Conservation (phyloP, 2,888 invertebrate genomes). For the Phasia obesa region DNA sequence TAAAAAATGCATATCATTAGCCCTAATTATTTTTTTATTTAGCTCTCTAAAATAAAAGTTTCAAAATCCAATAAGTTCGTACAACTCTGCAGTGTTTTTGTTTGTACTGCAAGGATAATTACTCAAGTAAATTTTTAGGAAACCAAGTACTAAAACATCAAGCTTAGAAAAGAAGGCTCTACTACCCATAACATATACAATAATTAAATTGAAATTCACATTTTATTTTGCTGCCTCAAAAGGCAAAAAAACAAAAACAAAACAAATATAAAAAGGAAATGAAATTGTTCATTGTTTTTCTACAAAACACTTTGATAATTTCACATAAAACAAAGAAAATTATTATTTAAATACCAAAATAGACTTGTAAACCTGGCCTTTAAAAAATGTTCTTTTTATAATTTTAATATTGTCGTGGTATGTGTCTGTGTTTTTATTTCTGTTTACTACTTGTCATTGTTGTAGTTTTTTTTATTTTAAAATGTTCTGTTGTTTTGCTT, state of each 20-base stretch:
- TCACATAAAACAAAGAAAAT: conserved; percentile 48
- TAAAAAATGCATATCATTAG: too few species aligned
- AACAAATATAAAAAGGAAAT: conserved; percentile 5
- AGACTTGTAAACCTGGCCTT: conserved; percentile 68
- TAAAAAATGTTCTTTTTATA: conserved; percentile 58
- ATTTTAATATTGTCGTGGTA: conserved; percentile 4
- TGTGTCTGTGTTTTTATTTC: conserved; percentile 17
- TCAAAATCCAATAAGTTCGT: conserved; percentile 28
- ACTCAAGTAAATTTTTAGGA: conserved; percentile 44
- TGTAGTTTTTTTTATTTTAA: conserved; percentile 37
- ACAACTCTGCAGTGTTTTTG: conserved; percentile 18
- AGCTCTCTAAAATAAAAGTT: too few species aligned
- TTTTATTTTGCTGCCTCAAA: conserved; percentile 52
- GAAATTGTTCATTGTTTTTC: conserved; percentile 70
- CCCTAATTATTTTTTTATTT: too few species aligned
- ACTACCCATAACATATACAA: conserved; percentile 59
- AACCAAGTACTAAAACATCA: conserved; percentile 34
- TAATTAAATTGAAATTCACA: conserved; percentile 75
- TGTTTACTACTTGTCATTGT: conserved; percentile 41
- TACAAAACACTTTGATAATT: conserved; percentile 71
- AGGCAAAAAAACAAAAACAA: not conserved
- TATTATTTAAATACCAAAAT: conserved; percentile 50
- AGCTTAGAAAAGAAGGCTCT: conserved; percentile 15
- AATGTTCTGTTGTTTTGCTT: too few species aligned
- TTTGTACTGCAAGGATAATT: conserved; percentile 29